Conservation (phyloP, 2,888 invertebrate species). For the Tiphia femorata region DNA sequence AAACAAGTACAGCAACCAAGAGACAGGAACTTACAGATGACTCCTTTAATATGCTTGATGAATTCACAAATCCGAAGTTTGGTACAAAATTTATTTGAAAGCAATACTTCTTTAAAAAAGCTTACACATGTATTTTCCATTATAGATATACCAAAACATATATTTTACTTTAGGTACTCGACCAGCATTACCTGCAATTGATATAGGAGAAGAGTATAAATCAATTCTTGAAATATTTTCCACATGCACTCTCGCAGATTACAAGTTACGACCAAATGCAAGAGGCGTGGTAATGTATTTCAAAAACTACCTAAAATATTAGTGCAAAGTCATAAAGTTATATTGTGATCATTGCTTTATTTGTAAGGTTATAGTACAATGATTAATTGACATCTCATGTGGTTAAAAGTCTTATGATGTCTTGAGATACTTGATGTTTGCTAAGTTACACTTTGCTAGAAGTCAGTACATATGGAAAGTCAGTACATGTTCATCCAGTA, state of each 20-base stretch:
- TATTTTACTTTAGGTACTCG: too few species aligned
- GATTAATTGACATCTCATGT: too few species aligned
- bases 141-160: too few species aligned
- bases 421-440: too few species aligned
- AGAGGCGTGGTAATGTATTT: constrained; percentile 71
- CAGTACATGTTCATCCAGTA: not conserved
- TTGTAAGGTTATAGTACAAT: too few species aligned
- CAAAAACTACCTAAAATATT: constrained; percentile 54
- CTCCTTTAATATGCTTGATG: constrained; percentile 22
- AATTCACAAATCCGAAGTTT: constrained; percentile 9
- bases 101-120: not conserved
- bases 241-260: constrained; percentile 77
- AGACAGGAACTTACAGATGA: constrained; percentile 5
- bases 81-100: too few species aligned
- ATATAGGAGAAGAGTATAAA: constrained; percentile 74
- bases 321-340: constrained; percentile 21
- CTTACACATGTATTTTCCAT: not conserved
- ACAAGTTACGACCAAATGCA: constrained; percentile 75
- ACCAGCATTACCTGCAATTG: constrained; percentile 77
- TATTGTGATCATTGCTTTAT: too few species aligned
- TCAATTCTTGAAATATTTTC: constrained; percentile 78
- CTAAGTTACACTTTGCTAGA: too few species aligned
- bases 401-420: too few species aligned
- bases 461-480: not conserved
- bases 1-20: constrained; percentile 5